Conservation (phyloP, 2,113 vertebrate species). For the Physeter macrocephalus region DNA sequence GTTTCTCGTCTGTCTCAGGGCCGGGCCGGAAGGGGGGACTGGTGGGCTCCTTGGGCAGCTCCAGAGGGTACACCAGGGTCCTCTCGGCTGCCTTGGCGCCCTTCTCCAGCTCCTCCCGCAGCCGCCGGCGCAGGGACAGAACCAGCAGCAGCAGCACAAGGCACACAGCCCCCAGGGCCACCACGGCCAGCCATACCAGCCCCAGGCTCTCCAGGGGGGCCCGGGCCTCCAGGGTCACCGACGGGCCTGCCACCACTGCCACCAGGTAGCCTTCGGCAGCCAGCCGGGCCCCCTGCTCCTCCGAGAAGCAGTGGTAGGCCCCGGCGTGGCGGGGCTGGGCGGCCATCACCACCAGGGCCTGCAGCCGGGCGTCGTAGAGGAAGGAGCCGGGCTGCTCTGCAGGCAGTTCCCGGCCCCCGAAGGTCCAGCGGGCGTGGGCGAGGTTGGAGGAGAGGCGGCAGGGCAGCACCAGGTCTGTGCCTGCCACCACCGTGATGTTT, state of each 20-base stretch:
- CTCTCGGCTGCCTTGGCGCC: constrained; percentile 90
- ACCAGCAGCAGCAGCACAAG: constrained; percentile 87
- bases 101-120: constrained; percentile 88
- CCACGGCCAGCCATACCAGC: constrained; percentile 92
- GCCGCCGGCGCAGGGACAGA: constrained; percentile 88
- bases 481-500: constrained; percentile 91
- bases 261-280: constrained; percentile 88
- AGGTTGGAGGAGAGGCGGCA: constrained; percentile 95
- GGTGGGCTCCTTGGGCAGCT: constrained; percentile 90
- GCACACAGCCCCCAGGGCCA: constrained; percentile 89
- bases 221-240: constrained; percentile 88
- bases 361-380: constrained; percentile 84
- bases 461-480: constrained; percentile 92
- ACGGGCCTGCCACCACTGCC: constrained; percentile 83
- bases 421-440: constrained; percentile 89
- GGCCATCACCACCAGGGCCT: constrained; percentile 87
- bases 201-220: constrained; percentile 90
- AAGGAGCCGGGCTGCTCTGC: constrained; percentile 72
- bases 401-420: constrained; percentile 86
- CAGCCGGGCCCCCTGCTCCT: constrained; percentile 88
- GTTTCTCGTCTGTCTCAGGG: constrained; percentile 88
- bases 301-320: constrained; percentile 88
- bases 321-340: constrained; percentile 85
- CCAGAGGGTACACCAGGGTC: constrained; percentile 94
- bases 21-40: constrained; percentile 89